These are phyloP conservation scores for Dasypogon diadema DNA, from an alignment of 2,888 invertebrate species.

Conservation along the genomic window DNA sequence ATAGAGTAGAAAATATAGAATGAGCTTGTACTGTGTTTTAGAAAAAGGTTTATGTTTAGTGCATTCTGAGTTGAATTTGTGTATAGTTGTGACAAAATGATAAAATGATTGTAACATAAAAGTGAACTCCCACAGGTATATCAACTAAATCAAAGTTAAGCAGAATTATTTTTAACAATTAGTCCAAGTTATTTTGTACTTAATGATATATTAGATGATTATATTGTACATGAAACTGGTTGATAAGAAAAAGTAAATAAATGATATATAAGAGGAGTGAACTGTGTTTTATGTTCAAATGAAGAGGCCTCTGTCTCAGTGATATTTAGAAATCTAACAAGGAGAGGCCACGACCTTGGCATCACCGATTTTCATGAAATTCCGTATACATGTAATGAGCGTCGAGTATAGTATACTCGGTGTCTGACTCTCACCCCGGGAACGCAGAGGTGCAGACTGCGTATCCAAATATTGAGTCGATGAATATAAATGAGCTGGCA, in stretches of 20 bases:
- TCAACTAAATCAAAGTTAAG: conserved; percentile 31
- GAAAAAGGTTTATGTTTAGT: background rate
- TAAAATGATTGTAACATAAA: conserved; percentile 8
- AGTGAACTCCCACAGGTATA: conserved; percentile 31
- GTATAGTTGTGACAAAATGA: conserved; percentile 3
- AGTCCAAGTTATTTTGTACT: conserved; percentile 41
- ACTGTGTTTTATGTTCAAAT: too few species aligned
- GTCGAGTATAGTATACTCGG: too few species aligned
- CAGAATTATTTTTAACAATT: conserved; percentile 35
- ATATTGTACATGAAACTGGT: conserved; percentile 38
- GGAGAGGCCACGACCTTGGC: too few species aligned
- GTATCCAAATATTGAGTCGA: too few species aligned
- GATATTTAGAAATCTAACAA: too few species aligned
- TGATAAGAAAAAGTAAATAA: conserved; percentile 15
- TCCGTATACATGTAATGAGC: too few species aligned
- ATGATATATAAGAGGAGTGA: conserved; percentile 7
- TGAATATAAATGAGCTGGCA: too few species aligned
- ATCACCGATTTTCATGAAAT: too few species aligned
- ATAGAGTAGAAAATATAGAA: conserved; percentile 23
- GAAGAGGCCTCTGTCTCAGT: too few species aligned
- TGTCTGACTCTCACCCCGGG: too few species aligned
- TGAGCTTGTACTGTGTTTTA: conserved; percentile 44
- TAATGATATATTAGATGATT: conserved; percentile 19
- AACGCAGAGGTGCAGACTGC: too few species aligned
- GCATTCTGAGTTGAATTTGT: background rate